These are phyloP conservation scores for Ophiodon elongatus DNA, from an alignment of 2,113 vertebrate species.

Conservation along the genomic window DNA sequence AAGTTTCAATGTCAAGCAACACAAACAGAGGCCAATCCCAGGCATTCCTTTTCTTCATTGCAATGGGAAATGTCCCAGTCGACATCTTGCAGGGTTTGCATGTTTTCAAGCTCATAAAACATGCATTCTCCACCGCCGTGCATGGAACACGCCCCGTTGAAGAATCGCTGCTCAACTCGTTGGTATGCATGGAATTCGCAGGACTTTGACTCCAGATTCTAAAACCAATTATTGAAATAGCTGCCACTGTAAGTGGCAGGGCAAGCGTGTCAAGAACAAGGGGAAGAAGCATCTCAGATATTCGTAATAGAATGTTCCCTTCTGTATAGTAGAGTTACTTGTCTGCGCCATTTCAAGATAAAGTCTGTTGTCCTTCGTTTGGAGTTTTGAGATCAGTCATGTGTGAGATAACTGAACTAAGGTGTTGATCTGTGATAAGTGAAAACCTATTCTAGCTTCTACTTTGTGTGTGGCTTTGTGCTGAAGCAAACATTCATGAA, in stretches of 20 bases:
- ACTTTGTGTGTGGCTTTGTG: not conserved
- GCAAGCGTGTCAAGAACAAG: conserved; percentile 70
- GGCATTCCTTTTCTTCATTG: conserved; percentile 28
- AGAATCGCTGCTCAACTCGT: conserved; percentile 66
- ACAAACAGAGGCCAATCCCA: conserved; percentile 3
- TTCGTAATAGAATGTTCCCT: conserved; percentile 57
- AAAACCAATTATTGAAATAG: conserved; percentile 81
- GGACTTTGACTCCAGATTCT: conserved; percentile 72
- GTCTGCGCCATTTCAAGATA: conserved; percentile 31
- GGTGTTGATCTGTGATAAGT: conserved; percentile 49
- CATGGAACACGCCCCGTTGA: conserved; percentile 42
- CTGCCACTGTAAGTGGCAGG: conserved; percentile 63
- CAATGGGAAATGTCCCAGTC: conserved; percentile 22
- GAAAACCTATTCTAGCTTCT: conserved; percentile 17
- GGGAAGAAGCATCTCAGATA: conserved; percentile 54
- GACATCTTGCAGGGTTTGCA: conserved; percentile 54
- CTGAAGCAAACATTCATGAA: not conserved
- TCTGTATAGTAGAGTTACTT: conserved; percentile 43
- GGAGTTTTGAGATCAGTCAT: conserved; percentile 43
- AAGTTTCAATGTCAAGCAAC: conserved; percentile 12
- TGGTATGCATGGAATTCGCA: conserved; percentile 76
- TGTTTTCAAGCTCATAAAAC: conserved; percentile 70
- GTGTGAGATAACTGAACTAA: conserved; percentile 52
- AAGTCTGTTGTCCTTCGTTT: conserved; percentile 44
- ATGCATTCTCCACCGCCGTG: conserved; percentile 60